Evolutionary conservation across 2,797 vertebrate genomes (phyloP).

Genomic region (Lophotriccus pileatus): DNA sequence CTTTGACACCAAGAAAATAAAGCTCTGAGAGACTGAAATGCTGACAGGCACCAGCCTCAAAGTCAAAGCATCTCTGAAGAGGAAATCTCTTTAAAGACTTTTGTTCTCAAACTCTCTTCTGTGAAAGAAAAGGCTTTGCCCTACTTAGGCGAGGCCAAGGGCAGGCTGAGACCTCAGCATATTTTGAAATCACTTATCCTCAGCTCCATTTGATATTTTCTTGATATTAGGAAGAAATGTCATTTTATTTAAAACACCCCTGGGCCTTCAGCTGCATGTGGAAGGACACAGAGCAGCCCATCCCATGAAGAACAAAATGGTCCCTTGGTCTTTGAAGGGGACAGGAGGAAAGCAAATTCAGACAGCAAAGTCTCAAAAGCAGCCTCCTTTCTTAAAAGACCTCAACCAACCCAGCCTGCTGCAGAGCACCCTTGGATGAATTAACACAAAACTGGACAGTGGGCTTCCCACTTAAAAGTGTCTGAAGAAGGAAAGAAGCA

Average conservation of each 20-base stretch:
- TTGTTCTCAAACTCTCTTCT: slow-evolving; percentile 2
- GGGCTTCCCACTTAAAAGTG: neutral
- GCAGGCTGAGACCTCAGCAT: neutral
- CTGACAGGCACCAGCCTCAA: slow-evolving; percentile 38
- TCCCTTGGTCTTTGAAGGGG: neutral
- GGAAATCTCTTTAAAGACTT: slow-evolving; percentile 34
- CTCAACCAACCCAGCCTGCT: neutral
- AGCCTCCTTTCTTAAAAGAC: neutral
- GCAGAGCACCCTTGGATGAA: neutral
- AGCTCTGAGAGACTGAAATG: slow-evolving; percentile 24
- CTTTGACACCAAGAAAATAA: slow-evolving; percentile 51
- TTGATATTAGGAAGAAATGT: neutral
- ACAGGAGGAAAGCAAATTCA: neutral
- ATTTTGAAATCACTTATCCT: neutral
- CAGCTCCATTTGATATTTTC: neutral
- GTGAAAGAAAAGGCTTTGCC: neutral
- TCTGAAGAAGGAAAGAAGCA: neutral
- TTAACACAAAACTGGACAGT: neutral
- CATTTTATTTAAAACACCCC: neutral
- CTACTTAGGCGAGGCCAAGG: slow-evolving; percentile 6
- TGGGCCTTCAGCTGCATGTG: neutral
- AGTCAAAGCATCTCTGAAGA: neutral
- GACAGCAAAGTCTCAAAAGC: neutral
- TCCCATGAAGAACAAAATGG: neutral
- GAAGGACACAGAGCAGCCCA: neutral